Evolutionary conservation across 2,888 invertebrate species (phyloP).

Genomic region (Trichogramma evanescens): DNA sequence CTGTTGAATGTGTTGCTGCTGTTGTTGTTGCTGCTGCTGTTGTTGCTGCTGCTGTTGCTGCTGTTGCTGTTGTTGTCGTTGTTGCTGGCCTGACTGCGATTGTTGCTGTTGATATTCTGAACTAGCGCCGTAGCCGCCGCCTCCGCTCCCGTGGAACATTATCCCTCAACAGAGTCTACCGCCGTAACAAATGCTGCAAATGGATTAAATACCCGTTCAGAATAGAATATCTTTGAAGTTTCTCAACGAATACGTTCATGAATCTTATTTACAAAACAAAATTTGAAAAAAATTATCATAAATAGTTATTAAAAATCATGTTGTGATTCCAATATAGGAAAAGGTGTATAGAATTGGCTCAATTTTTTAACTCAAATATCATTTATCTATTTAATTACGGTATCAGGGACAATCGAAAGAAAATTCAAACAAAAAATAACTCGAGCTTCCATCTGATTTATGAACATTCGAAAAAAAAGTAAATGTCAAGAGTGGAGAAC

Average conservation of each 20-base stretch:
- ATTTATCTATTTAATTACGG: too few relatives aligned
- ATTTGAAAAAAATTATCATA: background rate
- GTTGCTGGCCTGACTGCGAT: slow-evolving; percentile 43
- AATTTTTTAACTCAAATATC: too few relatives aligned
- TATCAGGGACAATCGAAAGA: too few relatives aligned
- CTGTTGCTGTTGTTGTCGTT: slow-evolving; percentile 42
- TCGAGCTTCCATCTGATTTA: too few relatives aligned
- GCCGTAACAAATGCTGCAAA: slow-evolving; percentile 32
- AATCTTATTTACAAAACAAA: background rate
- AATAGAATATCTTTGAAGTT: background rate
- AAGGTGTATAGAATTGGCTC: too few relatives aligned
- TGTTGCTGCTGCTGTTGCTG: slow-evolving; percentile 39
- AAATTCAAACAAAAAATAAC: too few relatives aligned
- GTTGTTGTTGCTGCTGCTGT: slow-evolving; percentile 42
- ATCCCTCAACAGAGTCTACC: slow-evolving; percentile 30
- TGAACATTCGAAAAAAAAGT: too few relatives aligned
- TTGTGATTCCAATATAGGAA: background rate
- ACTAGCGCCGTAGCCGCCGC: slow-evolving; percentile 44
- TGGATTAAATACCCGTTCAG: background rate
- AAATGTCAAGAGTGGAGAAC: too few relatives aligned
- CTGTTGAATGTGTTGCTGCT: slow-evolving; percentile 44
- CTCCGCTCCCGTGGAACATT: slow-evolving; percentile 47
- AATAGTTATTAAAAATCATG: background rate
- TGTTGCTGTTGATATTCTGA: slow-evolving; percentile 44
- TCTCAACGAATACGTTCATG: background rate